A percentile compares a stretch with the other conserved stretches of the same genome.
phyloP scores from a whole-genome alignment of 2,113 vertebrate species.

The Malurus elegans region DNA sequence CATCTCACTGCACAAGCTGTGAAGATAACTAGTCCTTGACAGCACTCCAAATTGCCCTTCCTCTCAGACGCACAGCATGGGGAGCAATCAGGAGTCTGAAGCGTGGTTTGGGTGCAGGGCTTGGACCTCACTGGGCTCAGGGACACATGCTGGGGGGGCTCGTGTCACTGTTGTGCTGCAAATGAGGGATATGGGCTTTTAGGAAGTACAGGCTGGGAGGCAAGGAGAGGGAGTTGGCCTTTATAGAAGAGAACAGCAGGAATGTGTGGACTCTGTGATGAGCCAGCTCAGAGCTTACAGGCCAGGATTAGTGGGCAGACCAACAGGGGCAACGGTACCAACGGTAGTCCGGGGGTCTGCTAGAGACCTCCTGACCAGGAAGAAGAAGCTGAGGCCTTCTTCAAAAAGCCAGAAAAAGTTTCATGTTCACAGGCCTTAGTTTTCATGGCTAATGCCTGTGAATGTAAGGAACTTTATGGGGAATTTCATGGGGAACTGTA shows the following conservation, averaged over 20 bases:
- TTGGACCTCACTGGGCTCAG: not conserved
- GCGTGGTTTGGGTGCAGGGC: not conserved
- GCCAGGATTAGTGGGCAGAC: not conserved
- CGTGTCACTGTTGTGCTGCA: not conserved
- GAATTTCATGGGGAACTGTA: not conserved
- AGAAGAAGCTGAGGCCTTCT: not conserved
- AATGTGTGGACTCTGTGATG: not conserved
- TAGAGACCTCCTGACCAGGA: not conserved
- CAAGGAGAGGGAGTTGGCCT: not conserved
- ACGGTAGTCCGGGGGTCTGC: not conserved
- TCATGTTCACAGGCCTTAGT: not conserved
- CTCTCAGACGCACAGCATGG: accelerated
- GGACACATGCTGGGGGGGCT: not conserved
- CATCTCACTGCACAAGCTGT: not conserved
- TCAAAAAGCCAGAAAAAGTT: not conserved
- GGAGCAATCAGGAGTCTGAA: not conserved
- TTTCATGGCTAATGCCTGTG: too few species aligned
- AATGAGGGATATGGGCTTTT: not conserved
- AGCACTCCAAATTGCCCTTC: not conserved
- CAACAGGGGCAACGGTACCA: not conserved
- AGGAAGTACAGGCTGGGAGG: not conserved
- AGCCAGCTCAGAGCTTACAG: not conserved
- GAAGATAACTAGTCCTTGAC: not conserved
- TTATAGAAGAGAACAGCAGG: not conserved
- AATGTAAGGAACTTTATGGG: too few species aligned